phyloP scores from a whole-genome alignment of 2,113 vertebrate species.

The Triplophysa tibetana region DNA sequence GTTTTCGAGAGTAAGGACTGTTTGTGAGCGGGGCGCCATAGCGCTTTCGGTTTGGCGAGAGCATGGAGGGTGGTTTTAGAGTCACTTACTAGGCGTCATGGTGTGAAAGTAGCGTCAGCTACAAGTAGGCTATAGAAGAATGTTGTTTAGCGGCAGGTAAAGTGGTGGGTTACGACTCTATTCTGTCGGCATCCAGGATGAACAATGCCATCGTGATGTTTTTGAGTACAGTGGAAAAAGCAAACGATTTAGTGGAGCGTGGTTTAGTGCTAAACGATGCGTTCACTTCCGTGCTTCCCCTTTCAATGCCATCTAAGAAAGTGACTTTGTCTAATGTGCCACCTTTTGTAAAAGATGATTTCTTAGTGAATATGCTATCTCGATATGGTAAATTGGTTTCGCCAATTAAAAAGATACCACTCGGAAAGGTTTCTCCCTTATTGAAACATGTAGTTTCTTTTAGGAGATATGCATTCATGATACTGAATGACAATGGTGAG shows the following conservation, averaged over 20 bases:
- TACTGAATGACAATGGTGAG: background rate
- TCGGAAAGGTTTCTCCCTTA: background rate
- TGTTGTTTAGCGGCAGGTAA: background rate
- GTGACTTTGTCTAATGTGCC: conserved; percentile 8
- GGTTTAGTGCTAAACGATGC: background rate
- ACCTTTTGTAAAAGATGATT: background rate
- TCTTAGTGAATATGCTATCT: background rate
- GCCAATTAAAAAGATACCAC: background rate
- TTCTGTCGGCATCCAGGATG: background rate
- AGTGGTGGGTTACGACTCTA: background rate
- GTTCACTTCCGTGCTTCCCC: background rate
- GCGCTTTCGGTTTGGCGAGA: too few species aligned
- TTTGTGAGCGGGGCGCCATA: too few species aligned
- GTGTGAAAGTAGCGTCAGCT: background rate
- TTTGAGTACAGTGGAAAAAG: background rate
- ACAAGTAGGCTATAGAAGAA: background rate
- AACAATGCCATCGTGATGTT: background rate
- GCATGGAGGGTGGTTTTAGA: background rate
- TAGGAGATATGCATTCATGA: conserved; percentile 4
- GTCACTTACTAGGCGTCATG: background rate
- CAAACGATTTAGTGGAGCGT: background rate
- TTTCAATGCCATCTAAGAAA: background rate
- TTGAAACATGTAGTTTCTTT: background rate
- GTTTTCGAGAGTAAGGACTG: too few species aligned
- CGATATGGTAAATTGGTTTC: background rate